These are phyloP conservation scores for Zonotrichia leucophrys DNA, from an alignment of 2,113 vertebrate genomes.

Conservation along the genomic window DNA sequence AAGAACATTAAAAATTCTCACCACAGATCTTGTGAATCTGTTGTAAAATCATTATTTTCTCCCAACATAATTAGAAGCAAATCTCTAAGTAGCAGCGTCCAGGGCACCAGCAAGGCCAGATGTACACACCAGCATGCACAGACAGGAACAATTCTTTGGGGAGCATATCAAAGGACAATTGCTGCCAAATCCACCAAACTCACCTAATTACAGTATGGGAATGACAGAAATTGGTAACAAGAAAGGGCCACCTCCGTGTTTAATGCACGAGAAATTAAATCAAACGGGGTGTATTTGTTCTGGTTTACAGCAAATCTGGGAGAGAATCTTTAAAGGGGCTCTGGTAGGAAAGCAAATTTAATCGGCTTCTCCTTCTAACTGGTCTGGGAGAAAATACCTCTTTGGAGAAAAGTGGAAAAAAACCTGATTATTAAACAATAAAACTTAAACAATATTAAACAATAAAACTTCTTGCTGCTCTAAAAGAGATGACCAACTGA, in stretches of 20 bases:
- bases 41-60: conserved; percentile 19
- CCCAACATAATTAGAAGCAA: background rate
- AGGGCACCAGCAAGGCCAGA: background rate
- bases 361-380: too few species aligned
- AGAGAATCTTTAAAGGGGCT: too few species aligned
- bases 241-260: background rate
- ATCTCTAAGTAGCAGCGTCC: background rate
- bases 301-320: too few species aligned
- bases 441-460: too few species aligned
- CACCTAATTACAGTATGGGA: rapidly evolving
- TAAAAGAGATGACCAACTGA: too few species aligned
- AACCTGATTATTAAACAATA: too few species aligned
- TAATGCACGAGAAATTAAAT: background rate
- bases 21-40: conserved; percentile 6
- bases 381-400: too few species aligned
- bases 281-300: rapidly evolving
- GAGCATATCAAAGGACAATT: background rate
- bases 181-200: background rate
- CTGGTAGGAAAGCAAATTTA: too few species aligned
- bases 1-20: conserved; percentile 40
- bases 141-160: background rate
- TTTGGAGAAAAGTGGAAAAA: too few species aligned
- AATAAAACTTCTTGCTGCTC: too few species aligned
- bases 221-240: background rate
- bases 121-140: rapidly evolving